phyloP scores from a whole-genome alignment of 2,113 vertebrate species.

The Thalassarche chlororhynchos region DNA sequence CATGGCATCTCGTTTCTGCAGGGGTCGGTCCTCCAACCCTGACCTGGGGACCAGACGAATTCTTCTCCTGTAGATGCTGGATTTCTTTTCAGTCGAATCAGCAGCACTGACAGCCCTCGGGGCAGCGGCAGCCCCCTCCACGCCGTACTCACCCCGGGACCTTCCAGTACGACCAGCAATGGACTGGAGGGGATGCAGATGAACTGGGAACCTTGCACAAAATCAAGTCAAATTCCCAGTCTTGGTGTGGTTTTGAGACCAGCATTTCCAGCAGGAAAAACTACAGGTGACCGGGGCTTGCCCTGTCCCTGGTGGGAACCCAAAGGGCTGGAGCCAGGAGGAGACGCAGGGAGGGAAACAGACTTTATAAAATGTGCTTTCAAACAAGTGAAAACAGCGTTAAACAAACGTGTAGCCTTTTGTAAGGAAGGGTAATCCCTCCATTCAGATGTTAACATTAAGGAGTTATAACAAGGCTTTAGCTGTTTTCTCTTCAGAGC shows the following conservation, averaged over 20 bases:
- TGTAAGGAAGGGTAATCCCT: conserved; percentile 42
- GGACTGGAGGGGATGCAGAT: background rate
- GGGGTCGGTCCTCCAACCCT: background rate
- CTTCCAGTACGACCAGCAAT: background rate
- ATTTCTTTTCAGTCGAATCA: background rate
- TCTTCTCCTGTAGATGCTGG: background rate
- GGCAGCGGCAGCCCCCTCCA: background rate
- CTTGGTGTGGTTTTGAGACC: background rate
- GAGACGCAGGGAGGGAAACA: background rate
- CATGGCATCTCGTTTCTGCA: background rate
- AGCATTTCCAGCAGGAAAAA: background rate
- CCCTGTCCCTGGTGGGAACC: background rate
- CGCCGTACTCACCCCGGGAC: fast-evolving
- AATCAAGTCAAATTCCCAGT: background rate
- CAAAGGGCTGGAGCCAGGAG: background rate
- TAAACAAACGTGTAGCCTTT: conserved; percentile 9
- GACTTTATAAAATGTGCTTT: background rate
- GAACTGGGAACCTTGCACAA: background rate
- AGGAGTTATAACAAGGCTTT: conserved; percentile 50
- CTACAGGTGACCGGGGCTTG: background rate
- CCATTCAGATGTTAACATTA: conserved; percentile 54
- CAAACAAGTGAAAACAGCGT: background rate
- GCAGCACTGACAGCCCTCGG: fast-evolving
- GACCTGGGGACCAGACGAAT: fast-evolving
- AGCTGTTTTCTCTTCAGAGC: conserved; percentile 49